phyloP scores from a whole-genome alignment of 2,888 invertebrate genomes.

The Andrena fulva region DNA sequence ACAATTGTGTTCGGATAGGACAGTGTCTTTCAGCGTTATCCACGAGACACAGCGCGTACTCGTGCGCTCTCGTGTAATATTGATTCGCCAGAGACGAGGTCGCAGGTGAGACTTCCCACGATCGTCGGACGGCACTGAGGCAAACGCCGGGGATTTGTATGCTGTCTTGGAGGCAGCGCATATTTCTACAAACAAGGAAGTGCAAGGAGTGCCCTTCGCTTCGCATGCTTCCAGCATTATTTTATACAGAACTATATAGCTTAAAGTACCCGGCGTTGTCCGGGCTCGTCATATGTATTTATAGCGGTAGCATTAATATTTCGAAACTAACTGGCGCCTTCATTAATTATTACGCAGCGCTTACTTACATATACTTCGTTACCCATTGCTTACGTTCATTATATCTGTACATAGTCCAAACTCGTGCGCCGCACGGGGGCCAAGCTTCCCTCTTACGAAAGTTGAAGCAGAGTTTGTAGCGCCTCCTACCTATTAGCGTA shows the following conservation, averaged over 20 bases:
- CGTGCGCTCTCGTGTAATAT: conserved; percentile 71
- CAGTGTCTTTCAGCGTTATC: conserved; percentile 49
- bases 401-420: too few relatives aligned
- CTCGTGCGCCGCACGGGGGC: too few relatives aligned
- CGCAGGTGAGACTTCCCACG: conserved; percentile 80
- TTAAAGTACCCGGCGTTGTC: too few relatives aligned
- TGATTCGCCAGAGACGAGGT: conserved; percentile 78
- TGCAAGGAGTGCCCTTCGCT: not conserved
- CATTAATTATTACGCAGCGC: too few relatives aligned
- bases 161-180: conserved; percentile 35
- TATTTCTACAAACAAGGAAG: conserved; percentile 20
- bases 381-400: too few relatives aligned
- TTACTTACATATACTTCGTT: too few relatives aligned
- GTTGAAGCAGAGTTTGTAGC: too few relatives aligned
- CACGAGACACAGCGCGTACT: conserved; percentile 44
- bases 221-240: not conserved
- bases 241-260: not conserved
- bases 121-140: conserved; percentile 65
- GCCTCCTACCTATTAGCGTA: too few relatives aligned
- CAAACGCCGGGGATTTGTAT: conserved; percentile 57
- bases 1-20: conserved; percentile 26
- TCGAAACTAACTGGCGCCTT: too few relatives aligned
- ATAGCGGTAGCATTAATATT: too few relatives aligned
- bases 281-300: too few relatives aligned
- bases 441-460: too few relatives aligned